Percentiles rank a stretch among this genome's conserved stretches.
Conservation (phyloP, 2,888 invertebrate genomes). For the Brachyptera putata region DNA sequence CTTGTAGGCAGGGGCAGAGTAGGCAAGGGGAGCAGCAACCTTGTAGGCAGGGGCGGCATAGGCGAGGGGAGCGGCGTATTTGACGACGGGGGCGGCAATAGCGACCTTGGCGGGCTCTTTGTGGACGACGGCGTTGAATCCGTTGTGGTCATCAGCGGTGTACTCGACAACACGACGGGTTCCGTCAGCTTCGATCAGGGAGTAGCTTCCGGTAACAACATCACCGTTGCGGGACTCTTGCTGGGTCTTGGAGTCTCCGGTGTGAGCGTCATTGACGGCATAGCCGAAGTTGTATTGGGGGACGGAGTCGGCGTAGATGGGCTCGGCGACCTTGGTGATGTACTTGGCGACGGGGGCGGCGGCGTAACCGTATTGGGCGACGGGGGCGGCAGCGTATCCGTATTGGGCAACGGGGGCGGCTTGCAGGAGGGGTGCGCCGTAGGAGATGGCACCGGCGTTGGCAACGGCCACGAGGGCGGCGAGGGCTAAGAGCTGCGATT, state of each 20-base stretch:
- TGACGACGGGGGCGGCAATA: slow-evolving; percentile 26
- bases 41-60: slow-evolving; percentile 25
- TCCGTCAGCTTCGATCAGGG: slow-evolving; percentile 27
- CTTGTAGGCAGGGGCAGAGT: slow-evolving; percentile 8
- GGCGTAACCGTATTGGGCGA: too few relatives aligned
- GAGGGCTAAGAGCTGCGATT: slow-evolving; percentile 26
- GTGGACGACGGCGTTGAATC: slow-evolving; percentile 29
- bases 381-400: too few relatives aligned
- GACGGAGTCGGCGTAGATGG: slow-evolving; percentile 26
- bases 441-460: slow-evolving; percentile 22
- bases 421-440: slow-evolving; percentile 21
- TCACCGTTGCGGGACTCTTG: slow-evolving; percentile 26
- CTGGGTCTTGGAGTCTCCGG: slow-evolving; percentile 26
- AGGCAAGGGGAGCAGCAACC: slow-evolving; percentile 17
- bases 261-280: slow-evolving; percentile 25
- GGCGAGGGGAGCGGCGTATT: slow-evolving; percentile 17
- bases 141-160: slow-evolving; percentile 26
- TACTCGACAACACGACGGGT: slow-evolving; percentile 25
- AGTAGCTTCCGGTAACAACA: slow-evolving; percentile 26
- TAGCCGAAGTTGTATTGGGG: slow-evolving; percentile 27
- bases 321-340: too few relatives aligned
- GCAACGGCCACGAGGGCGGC: slow-evolving; percentile 33
- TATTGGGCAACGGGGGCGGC: slow-evolving; percentile 23
- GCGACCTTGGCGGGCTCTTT: slow-evolving; percentile 24
- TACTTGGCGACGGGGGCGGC: slow-evolving; percentile 33